These are phyloP conservation scores for Nipponacmea schrenckii DNA, from an alignment of 2,888 invertebrate genomes.

Conservation along the genomic window DNA sequence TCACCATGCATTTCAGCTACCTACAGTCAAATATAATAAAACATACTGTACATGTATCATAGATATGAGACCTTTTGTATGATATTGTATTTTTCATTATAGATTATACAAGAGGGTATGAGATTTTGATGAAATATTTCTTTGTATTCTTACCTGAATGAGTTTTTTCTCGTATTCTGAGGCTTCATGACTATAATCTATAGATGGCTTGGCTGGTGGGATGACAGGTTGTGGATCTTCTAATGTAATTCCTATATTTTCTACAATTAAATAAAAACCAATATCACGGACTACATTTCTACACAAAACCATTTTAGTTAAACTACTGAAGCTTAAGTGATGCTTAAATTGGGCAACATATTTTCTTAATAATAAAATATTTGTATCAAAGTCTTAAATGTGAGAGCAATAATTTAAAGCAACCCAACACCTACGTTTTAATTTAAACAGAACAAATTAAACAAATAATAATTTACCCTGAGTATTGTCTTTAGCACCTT, in stretches of 20 bases:
- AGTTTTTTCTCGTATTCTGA: conserved; percentile 86
- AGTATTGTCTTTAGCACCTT: conserved; percentile 37
- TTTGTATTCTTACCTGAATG: conserved; percentile 76
- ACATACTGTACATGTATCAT: no score
- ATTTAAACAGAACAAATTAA: no score
- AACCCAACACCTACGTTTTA: no score
- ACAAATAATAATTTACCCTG: conserved; percentile 23
- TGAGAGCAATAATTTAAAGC: no score
- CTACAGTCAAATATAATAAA: conserved; percentile 68
- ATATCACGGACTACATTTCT: background rate
- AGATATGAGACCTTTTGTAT: no score
- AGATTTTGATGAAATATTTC: no score
- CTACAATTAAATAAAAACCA: conserved; percentile 24
- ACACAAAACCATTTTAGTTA: background rate
- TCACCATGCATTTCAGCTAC: conserved; percentile 96
- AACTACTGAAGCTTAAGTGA: background rate
- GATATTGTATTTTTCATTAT: no score
- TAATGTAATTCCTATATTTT: conserved; percentile 57
- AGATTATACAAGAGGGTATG: no score
- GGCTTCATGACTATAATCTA: conserved; percentile 75
- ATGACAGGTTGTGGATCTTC: conserved; percentile 61
- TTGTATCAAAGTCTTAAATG: no score
- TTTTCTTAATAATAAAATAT: no score
- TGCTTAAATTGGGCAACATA: no score
- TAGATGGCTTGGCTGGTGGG: conserved; percentile 57